Base-by-base conservation (phyloP, 2,888 invertebrate species). In the Melanargia galathea region DNA sequence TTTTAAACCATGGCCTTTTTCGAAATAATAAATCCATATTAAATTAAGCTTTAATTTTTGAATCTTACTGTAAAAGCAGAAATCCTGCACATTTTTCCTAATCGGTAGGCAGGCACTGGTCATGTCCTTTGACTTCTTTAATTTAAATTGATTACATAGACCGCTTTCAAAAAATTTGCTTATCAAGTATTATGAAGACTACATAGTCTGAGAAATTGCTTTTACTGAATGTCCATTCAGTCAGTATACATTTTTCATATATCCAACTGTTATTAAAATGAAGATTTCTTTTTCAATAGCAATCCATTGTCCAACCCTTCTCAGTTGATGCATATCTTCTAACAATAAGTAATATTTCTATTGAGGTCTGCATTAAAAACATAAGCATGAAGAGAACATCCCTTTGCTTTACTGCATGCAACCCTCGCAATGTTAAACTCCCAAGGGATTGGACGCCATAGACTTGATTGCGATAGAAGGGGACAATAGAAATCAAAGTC, bases 321-420 rank as follows among this genome's bases (percentile, higher is more conserved):
- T 35, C 35, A 57, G 54, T 51, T 61, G 63, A 60, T 63, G 55
- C 60, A 49, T 60, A 58, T 64, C 56, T 58, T 51, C 35, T 45
- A 63, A 67, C 64, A 68, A 66, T 66, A 64, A 62, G 64, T 55
- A 63, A 68, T 66, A 66, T 66, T 64, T 71, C 71, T 68, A 74
- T 71, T 72, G 63, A 71, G 70, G 69, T 71, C 71, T 75, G 79
- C 82, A 82, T 84, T 83, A 82, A 80, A 82, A 83, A 80, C 80
- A 79, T 80, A 81, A 82, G 81, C 79, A 79, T 79, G 80, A 64
- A 75, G 65, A 77, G 71, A 76, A 75, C 74, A 72, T 73, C 75
- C 73, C 78, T 76, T 73, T 73, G 73, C 68, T 70, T 68, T 70
- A 72, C 69, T 72, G 68, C 72, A 75, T n/a, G n/a, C 74, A 73